Percentiles rank a stretch among this genome's conserved stretches.
Evolutionary conservation across 2,888 invertebrate species (phyloP).

Genomic region (Heliconius sara): DNA sequence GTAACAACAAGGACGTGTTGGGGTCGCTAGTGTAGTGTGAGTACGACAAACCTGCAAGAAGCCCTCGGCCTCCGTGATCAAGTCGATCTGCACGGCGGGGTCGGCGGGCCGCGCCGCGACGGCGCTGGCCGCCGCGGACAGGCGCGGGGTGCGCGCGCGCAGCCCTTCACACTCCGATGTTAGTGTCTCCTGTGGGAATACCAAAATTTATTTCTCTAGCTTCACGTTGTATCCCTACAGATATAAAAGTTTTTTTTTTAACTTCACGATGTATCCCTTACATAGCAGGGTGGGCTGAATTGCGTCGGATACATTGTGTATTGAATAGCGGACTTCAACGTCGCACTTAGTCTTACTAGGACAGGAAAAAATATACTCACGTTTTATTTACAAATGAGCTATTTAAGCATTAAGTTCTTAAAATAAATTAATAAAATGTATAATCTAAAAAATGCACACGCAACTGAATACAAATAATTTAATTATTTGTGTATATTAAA

Average conservation of each 20-base stretch:
- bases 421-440: not conserved
- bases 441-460: not conserved
- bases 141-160: conserved; percentile 90
- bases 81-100: conserved; percentile 89
- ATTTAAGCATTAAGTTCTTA: not conserved
- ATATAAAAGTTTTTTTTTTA: not conserved
- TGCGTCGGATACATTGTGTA: no score
- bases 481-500: no score
- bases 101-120: conserved; percentile 88
- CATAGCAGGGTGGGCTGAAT: no score
- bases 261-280: not conserved
- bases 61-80: conserved; percentile 92
- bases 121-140: conserved; percentile 91
- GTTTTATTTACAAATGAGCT: not conserved
- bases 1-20: no score
- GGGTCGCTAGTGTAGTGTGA: no score
- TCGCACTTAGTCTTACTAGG: no score
- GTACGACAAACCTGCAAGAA: conserved; percentile 87
- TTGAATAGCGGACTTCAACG: no score
- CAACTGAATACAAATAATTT: no score
- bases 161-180: conserved; percentile 89
- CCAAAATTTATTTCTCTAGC: not conserved
- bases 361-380: no score
- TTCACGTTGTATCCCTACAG: not conserved
- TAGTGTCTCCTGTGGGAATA: conserved; percentile 85